Evolutionary conservation across 2,888 invertebrate genomes (phyloP).

Genomic region (Archaeoteleia sp.): DNA sequence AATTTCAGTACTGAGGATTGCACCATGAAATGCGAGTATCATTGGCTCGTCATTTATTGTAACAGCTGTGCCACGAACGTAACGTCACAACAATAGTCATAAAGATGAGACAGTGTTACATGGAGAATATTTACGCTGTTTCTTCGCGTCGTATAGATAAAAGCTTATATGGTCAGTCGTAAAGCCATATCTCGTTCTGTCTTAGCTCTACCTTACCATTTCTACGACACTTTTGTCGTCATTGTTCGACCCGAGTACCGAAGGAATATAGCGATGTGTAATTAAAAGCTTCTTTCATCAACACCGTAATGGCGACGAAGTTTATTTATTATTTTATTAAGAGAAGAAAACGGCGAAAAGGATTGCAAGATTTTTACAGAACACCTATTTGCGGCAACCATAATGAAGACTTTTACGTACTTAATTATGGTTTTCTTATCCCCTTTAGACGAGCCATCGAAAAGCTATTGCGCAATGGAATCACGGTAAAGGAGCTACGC

Average conservation of each 20-base stretch:
- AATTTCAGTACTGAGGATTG: not conserved
- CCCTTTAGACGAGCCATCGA: slow-evolving; percentile 8
- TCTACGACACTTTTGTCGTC: not conserved
- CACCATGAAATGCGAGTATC: slow-evolving; percentile 4
- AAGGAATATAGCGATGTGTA: slow-evolving; percentile 1
- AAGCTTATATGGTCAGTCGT: slow-evolving; percentile 56
- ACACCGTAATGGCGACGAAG: not conserved
- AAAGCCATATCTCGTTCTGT: slow-evolving; percentile 45
- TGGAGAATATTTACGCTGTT: slow-evolving; percentile 22
- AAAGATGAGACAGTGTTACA: slow-evolving; percentile 14
- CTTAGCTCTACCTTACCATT: not conserved
- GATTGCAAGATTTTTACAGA: too few species aligned
- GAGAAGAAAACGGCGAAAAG: slow-evolving; percentile 3
- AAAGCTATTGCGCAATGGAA: slow-evolving; percentile 7
- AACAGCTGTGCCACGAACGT: slow-evolving; percentile 11
- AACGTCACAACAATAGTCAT: slow-evolving; percentile 12
- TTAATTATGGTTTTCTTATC: slow-evolving; percentile 9
- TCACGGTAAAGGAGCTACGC: slow-evolving; percentile 17
- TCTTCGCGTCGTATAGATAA: slow-evolving; percentile 37
- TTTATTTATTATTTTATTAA: not conserved
- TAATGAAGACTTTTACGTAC: slow-evolving; percentile 4
- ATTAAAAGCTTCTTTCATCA: slow-evolving; percentile 12
- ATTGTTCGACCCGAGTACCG: slow-evolving; percentile 3
- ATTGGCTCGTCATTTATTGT: slow-evolving; percentile 23
- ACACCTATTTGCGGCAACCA: too few species aligned